These are phyloP conservation scores for Eristalis arbustorum DNA, from an alignment of 2,888 invertebrate species.

Conservation along the genomic window DNA sequence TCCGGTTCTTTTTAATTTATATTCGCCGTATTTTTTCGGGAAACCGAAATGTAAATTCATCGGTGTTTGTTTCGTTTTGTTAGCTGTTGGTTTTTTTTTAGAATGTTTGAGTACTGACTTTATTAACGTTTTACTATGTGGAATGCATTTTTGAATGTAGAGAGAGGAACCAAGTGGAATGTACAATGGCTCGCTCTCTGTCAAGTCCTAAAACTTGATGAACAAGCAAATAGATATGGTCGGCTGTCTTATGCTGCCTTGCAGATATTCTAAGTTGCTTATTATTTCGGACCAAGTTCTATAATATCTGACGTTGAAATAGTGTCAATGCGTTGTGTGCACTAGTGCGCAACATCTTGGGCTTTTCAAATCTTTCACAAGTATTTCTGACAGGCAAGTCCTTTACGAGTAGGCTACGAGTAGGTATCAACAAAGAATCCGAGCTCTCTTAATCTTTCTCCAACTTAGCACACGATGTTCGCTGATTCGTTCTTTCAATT, in stretches of 20 bases:
- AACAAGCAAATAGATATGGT: no score
- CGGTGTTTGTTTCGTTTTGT: background rate
- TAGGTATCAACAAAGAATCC: no score
- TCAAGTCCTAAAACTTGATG: background rate
- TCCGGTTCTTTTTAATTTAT: background rate
- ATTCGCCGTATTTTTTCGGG: background rate
- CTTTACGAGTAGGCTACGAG: no score
- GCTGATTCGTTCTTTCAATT: no score
- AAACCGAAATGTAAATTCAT: background rate
- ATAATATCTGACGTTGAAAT: background rate
- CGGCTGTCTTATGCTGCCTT: background rate
- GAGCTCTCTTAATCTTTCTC: no score
- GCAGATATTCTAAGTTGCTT: background rate
- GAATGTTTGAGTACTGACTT: background rate
- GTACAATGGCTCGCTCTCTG: background rate
- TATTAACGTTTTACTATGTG: background rate
- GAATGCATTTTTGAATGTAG: background rate
- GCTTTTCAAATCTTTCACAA: no score
- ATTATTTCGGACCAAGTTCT: background rate
- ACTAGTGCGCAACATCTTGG: no score
- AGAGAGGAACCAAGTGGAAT: background rate
- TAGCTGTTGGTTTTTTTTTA: background rate
- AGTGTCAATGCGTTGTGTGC: no score
- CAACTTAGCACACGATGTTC: no score
- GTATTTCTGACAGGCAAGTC: no score